Evolutionary conservation across 2,797 vertebrate genomes (phyloP).

Genomic region (Melanotaenia nigrans): DNA sequence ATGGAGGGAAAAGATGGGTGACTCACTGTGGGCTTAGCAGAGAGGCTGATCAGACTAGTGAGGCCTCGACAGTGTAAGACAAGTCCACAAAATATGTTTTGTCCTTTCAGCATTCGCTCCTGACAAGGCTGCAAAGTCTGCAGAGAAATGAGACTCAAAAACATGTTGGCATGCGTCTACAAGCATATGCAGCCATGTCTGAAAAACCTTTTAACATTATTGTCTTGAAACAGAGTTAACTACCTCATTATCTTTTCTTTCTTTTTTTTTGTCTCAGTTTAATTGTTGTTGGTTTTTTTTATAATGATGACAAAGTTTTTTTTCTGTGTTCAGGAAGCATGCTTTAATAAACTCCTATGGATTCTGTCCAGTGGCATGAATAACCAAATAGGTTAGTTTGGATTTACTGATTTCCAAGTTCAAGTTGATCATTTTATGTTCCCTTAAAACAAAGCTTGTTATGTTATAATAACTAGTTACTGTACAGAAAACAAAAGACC

Average conservation of each 20-base stretch:
- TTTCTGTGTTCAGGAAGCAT: too few species aligned
- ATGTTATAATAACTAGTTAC: too few species aligned
- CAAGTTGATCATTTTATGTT: too few species aligned
- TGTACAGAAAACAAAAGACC: too few species aligned
- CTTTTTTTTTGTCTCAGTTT: too few species aligned
- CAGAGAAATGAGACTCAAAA: background rate
- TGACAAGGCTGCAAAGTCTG: background rate
- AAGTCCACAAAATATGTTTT: conserved; percentile 31
- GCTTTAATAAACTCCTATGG: too few species aligned
- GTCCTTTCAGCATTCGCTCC: background rate
- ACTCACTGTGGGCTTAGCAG: conserved; percentile 50
- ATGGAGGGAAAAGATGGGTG: conserved; percentile 44
- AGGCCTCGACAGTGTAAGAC: conserved; percentile 28
- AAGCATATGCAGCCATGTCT: background rate
- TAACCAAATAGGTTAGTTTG: too few species aligned
- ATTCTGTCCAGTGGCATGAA: too few species aligned
- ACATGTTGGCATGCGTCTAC: background rate
- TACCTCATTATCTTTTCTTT: too few species aligned
- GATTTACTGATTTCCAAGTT: too few species aligned
- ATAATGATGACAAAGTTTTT: too few species aligned
- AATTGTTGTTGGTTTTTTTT: background rate
- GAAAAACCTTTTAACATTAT: background rate
- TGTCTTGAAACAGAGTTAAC: background rate
- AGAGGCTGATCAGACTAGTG: conserved; percentile 23
- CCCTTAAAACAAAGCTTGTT: too few species aligned